Evolutionary conservation across 2,888 invertebrate genomes (phyloP), one percentile per base, ranked within the genome.

Genomic region (Pristionchus mayeri): DNA sequence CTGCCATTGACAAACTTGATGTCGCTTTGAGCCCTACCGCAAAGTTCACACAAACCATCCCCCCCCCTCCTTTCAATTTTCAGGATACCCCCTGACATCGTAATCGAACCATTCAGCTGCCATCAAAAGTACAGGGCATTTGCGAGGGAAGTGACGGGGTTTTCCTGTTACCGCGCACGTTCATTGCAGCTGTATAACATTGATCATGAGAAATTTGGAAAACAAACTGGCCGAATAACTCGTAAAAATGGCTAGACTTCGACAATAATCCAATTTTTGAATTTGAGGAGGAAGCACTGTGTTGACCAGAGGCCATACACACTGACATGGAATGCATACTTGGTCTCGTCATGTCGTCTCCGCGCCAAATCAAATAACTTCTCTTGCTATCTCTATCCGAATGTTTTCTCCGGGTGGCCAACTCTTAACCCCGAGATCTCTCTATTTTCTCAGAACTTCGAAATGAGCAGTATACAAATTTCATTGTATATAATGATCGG

Each of bases 281-380:
- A n/a, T n/a, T n/a, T n/a, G n/a, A n/a, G n/a, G n/a, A n/a, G n/a
- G n/a, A n/a, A n/a, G n/a, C n/a, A n/a, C n/a, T n/a, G n/a, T n/a
- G n/a, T n/a, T n/a, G n/a, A n/a, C n/a, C n/a, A n/a, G n/a, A n/a
- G n/a, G n/a, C n/a, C n/a, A n/a, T n/a, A n/a, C n/a, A n/a, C n/a
- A n/a, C n/a, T n/a, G n/a, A n/a, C n/a, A n/a, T n/a, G n/a, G n/a
- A 60, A 6, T 60, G 57, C 11, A 27, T 3, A 60, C 27, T 11
- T 27, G 30, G 57, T 60, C 27, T 60, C 57, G 57, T 60, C 57
- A 60, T 30, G 57, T 16, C 1, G 54, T 1, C 18, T 63, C 18
- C 13, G 63, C 63, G 63, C 27, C 63, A 63, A 63, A 63, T 63
- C 63, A 63, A 63, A 63, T 63, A 30, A 63, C 63, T 34, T 6